A percentile compares a stretch with the other conserved stretches of the same genome.
phyloP scores from a whole-genome alignment of 2,797 vertebrate genomes.

The Capromys pilorides region DNA sequence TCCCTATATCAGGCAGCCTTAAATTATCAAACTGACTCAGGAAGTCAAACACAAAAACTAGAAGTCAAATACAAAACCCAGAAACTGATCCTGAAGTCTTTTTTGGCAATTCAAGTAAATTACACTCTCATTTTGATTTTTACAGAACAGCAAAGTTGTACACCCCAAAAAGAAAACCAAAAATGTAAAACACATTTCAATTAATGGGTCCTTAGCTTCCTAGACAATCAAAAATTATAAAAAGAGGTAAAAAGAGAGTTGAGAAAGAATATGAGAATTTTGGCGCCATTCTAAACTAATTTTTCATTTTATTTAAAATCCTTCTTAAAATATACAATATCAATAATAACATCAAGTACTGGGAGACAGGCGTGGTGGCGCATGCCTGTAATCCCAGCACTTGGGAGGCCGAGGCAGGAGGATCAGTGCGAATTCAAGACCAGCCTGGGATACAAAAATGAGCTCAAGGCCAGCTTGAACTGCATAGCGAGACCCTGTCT shows the following conservation, averaged over 20 bases:
- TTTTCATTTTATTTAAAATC: background rate
- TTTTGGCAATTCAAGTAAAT: constrained; percentile 39
- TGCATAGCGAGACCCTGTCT: no score
- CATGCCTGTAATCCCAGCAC: no score
- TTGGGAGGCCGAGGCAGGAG: no score
- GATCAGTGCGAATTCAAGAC: no score
- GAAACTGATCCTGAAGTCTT: constrained; percentile 30
- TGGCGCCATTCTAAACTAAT: background rate
- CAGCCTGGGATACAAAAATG: no score
- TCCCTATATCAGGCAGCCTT: background rate
- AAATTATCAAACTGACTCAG: constrained; percentile 31
- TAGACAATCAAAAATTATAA: background rate
- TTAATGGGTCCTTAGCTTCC: constrained; percentile 16
- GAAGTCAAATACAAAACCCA: constrained; percentile 46
- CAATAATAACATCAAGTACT: background rate
- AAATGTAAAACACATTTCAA: constrained; percentile 7
- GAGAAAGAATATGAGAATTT: background rate
- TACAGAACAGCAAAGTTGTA: background rate
- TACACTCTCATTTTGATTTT: constrained; percentile 45
- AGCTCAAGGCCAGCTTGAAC: no score
- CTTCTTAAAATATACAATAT: background rate
- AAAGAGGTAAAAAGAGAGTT: background rate
- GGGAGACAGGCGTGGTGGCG: no score
- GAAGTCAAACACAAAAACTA: background rate
- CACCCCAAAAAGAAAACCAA: constrained; percentile 42